Base-by-base conservation (phyloP, 1,140 invertebrate genomes). In the Drosophila elegans region DNA sequence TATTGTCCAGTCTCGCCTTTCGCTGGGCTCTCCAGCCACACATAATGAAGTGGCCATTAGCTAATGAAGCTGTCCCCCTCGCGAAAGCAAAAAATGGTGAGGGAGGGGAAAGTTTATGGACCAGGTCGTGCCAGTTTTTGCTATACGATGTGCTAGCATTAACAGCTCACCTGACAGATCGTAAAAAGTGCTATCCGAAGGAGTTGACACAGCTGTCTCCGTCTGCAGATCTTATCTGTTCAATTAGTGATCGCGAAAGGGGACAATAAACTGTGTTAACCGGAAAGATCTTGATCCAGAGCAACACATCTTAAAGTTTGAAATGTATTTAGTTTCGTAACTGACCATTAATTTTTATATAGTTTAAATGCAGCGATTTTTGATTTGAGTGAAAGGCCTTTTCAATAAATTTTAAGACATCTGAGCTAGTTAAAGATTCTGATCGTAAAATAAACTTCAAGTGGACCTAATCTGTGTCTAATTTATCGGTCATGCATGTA, bases 31-130 rank as follows among this genome's bases (percentile, higher is more conserved):
- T 59, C 36, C 16, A 36, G 44, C 39, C 45, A 51, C 38, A 53
- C 34, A 69, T 79, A 82, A 88, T 83, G 60, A 86, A 88, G 79
- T 79, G 79, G 56, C 83, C 72, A 88, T 88, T 89, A 88, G 67
- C 83, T 88, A 88, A 88, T 88, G 84, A 88, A 89, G 83, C 83
- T 88, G 80, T 88, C 56, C 68, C 71, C 69, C 42, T 42, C 13
- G 3, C 34, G 10, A 73, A 46, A 12, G 39, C 11, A 46, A 74
- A 66, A 56, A 71, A 71, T 21, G 13, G 16, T 34, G 27, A 11
- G 48, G 48, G 48, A 10, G 10, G 32, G 38, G 32, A 67, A 41
- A 36, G 45, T 67, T 67, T 67, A 67, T 66, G 29, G 45, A 53
- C 63, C 46, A 38, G 21, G 48, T 74, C 39, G 45, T 46, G 49